Percentiles rank a stretch among this genome's conserved stretches.
Conservation (phyloP, 2,797 vertebrate genomes). For the Coregonus suidteri region DNA sequence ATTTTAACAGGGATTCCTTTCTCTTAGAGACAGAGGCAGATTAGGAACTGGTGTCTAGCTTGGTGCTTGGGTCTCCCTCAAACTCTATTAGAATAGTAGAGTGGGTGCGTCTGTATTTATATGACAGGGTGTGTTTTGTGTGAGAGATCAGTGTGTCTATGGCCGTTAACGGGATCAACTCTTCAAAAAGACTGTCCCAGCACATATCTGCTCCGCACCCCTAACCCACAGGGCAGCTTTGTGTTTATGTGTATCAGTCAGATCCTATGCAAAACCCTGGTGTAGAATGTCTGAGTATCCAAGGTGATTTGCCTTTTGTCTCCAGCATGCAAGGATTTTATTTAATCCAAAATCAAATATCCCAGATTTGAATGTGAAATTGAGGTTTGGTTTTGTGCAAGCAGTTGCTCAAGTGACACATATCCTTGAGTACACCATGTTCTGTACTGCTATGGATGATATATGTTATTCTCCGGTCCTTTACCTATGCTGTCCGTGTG, state of each 20-base stretch:
- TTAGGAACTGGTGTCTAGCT: slow-evolving; percentile 5
- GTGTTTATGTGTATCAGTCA: background rate
- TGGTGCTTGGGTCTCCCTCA: background rate
- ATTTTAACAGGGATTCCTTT: background rate
- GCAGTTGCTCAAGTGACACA: background rate
- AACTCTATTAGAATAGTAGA: slow-evolving; percentile 2
- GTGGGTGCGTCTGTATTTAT: background rate
- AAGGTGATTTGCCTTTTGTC: background rate
- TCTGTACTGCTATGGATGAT: background rate
- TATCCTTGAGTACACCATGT: background rate
- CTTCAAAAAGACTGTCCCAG: slow-evolving; percentile 36
- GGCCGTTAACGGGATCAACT: slow-evolving; percentile 56
- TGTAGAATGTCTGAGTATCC: background rate
- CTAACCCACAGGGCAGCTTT: slow-evolving; percentile 26
- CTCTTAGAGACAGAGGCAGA: background rate
- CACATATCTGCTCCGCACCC: slow-evolving; percentile 28
- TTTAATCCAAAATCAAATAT: background rate
- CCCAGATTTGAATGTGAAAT: background rate
- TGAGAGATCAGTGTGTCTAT: slow-evolving; percentile 42
- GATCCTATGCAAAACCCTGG: background rate
- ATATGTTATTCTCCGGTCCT: background rate
- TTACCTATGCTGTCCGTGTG: background rate
- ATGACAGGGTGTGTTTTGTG: slow-evolving; percentile 1
- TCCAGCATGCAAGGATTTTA: background rate
- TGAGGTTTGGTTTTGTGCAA: background rate